phyloP scores from a whole-genome alignment of 1,140 invertebrate species.

The Drosophila quadrilineata region DNA sequence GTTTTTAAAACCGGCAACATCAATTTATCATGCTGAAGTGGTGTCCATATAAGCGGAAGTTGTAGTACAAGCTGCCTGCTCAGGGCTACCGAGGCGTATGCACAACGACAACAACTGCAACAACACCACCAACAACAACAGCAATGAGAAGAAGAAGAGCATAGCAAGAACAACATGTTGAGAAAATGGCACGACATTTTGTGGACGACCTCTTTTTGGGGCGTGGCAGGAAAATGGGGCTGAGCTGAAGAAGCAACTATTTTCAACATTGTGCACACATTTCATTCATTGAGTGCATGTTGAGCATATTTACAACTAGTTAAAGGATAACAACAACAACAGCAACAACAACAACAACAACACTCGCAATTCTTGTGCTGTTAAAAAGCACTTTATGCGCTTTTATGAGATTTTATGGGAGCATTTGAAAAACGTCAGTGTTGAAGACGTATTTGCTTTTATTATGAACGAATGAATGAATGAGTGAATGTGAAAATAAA shows the following conservation, averaged over 20 bases:
- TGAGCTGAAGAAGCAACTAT: too few species aligned
- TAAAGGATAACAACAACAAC: conserved; percentile 46
- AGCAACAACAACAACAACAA: conserved; percentile 18
- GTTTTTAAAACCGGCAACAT: conserved; percentile 50
- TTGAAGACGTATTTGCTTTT: conserved; percentile 41
- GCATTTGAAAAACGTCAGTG: conserved; percentile 61
- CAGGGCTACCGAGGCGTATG: conserved; percentile 51
- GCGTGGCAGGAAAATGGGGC: too few species aligned
- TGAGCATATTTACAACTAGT: conserved; percentile 60
- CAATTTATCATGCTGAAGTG: conserved; percentile 70
- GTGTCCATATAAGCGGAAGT: conserved; percentile 71
- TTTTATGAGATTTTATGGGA: conserved; percentile 73
- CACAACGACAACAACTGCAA: conserved; percentile 48
- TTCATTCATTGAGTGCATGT: conserved; percentile 78
- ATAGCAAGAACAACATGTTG: neutral
- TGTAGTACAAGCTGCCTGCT: conserved; percentile 55
- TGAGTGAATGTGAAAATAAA: too few species aligned
- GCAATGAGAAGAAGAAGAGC: neutral
- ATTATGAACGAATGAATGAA: too few species aligned
- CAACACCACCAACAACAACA: conserved; percentile 4
- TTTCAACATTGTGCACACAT: conserved; percentile 78
- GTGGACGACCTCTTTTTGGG: neutral
- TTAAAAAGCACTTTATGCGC: conserved; percentile 65
- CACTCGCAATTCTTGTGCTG: conserved; percentile 29
- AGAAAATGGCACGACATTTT: conserved; percentile 14